Percentiles rank a stretch among this genome's conserved stretches.
Conservation (phyloP, 2,888 invertebrate genomes). For the Plutella xylostella region DNA sequence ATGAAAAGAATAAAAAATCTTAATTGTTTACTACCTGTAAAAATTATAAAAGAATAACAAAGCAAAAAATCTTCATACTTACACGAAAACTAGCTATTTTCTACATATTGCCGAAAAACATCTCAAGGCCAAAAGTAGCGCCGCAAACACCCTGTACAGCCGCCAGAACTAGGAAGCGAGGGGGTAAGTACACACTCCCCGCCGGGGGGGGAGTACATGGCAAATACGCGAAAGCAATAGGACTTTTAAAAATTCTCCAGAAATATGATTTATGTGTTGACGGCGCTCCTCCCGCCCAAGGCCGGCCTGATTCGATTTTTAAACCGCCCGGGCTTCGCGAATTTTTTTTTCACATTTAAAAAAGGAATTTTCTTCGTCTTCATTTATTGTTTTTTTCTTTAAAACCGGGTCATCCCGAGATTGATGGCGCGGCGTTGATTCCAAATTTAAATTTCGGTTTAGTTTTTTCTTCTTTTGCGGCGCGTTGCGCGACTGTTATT, state of each 20-base stretch:
- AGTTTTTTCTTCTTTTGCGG: not conserved
- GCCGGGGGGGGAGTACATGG: constrained; percentile 63
- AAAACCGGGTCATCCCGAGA: constrained; percentile 8
- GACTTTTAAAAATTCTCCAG: constrained; percentile 71
- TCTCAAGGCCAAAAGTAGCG: constrained; percentile 24
- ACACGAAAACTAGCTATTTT: too few species aligned
- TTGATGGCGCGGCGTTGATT: constrained; percentile 7
- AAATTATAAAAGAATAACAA: too few species aligned
- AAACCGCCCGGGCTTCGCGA: constrained; percentile 46
- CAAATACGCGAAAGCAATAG: constrained; percentile 72
- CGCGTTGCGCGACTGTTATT: not conserved
- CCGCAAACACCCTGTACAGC: constrained; percentile 32
- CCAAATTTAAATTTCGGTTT: constrained; percentile 6
- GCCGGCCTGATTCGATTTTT: constrained; percentile 69
- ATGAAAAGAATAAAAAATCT: too few species aligned
- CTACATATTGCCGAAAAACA: constrained; percentile 22
- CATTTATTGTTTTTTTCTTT: constrained; percentile 2
- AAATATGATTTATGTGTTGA: constrained; percentile 72
- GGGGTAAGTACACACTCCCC: constrained; percentile 64
- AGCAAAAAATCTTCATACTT: too few species aligned
- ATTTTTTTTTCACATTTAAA: constrained; percentile 11
- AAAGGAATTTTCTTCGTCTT: not conserved
- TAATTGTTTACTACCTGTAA: too few species aligned
- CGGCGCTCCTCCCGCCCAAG: constrained; percentile 59
- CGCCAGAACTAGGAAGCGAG: constrained; percentile 65